These are phyloP conservation scores for Hemicrepidius hirtus DNA, from an alignment of 2,888 invertebrate species.

Conservation along the genomic window DNA sequence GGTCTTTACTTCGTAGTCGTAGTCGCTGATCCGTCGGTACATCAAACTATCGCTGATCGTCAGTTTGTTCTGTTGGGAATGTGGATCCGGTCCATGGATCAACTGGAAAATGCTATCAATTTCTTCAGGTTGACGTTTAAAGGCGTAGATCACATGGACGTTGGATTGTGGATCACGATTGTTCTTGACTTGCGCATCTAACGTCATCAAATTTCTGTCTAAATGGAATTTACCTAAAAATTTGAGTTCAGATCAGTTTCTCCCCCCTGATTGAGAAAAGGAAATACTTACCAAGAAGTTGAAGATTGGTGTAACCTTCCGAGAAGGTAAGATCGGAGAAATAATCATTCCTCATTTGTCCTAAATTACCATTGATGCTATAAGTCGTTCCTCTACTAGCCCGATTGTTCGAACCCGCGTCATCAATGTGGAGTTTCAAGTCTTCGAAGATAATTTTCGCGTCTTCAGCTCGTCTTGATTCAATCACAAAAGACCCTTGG, in stretches of 20 bases:
- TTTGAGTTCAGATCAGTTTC: too few species aligned
- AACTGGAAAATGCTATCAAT: slow-evolving; percentile 68
- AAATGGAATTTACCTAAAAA: slow-evolving; percentile 9
- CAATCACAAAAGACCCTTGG: slow-evolving; percentile 71
- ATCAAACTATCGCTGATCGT: slow-evolving; percentile 66
- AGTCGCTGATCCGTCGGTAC: slow-evolving; percentile 65
- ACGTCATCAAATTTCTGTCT: slow-evolving; percentile 67
- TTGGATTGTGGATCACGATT: slow-evolving; percentile 77
- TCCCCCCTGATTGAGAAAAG: neutral
- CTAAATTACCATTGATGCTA: slow-evolving; percentile 74
- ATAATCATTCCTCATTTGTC: slow-evolving; percentile 68
- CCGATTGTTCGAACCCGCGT: neutral
- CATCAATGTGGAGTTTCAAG: neutral
- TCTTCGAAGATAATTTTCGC: slow-evolving; percentile 75
- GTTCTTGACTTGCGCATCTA: slow-evolving; percentile 75
- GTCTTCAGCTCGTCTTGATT: slow-evolving; percentile 62
- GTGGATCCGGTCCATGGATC: slow-evolving; percentile 78
- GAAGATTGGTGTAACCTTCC: slow-evolving; percentile 71
- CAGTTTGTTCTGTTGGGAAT: slow-evolving; percentile 76
- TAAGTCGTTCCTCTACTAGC: slow-evolving; percentile 67
- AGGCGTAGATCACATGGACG: slow-evolving; percentile 77
- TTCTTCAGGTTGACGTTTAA: slow-evolving; percentile 48
- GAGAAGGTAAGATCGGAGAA: slow-evolving; percentile 74
- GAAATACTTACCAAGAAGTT: slow-evolving; percentile 71
- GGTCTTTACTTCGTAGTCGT: slow-evolving; percentile 73